phyloP scores from a whole-genome alignment of 2,888 invertebrate genomes.

The Balanococcus diminutus region DNA sequence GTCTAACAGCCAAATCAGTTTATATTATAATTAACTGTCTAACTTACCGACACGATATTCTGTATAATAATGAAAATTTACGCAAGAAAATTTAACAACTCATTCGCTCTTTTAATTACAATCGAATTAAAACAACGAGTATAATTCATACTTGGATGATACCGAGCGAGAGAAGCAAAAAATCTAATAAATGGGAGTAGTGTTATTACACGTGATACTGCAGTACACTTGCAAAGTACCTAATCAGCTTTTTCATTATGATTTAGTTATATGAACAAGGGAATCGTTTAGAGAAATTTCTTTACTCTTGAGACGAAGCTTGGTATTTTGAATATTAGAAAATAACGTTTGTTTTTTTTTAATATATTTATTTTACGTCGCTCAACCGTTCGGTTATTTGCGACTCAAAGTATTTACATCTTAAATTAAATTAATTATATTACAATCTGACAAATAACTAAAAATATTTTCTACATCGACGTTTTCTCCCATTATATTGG shows the following conservation, averaged over 20 bases:
- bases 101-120: constrained; percentile 40
- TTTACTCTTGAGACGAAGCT: too few species aligned
- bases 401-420: too few species aligned
- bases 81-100: constrained; percentile 38
- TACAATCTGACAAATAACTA: too few species aligned
- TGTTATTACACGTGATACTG: not conserved
- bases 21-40: constrained; percentile 35
- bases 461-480: too few species aligned
- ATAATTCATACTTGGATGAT: constrained; percentile 21
- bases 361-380: too few species aligned
- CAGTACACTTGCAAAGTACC: not conserved
- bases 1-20: constrained; percentile 7
- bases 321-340: too few species aligned
- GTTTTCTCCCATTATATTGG: too few species aligned
- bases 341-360: too few species aligned
- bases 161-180: not conserved
- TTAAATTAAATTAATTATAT: too few species aligned
- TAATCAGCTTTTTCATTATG: not conserved
- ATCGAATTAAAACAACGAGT: constrained; percentile 24
- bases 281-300: too few species aligned
- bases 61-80: constrained; percentile 33
- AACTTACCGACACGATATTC: constrained; percentile 30
- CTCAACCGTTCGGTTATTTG: too few species aligned
- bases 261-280: not conserved
- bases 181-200: not conserved